Base-by-base conservation (phyloP, 2,888 invertebrate genomes). In the Ceriagrion tenellum region DNA sequence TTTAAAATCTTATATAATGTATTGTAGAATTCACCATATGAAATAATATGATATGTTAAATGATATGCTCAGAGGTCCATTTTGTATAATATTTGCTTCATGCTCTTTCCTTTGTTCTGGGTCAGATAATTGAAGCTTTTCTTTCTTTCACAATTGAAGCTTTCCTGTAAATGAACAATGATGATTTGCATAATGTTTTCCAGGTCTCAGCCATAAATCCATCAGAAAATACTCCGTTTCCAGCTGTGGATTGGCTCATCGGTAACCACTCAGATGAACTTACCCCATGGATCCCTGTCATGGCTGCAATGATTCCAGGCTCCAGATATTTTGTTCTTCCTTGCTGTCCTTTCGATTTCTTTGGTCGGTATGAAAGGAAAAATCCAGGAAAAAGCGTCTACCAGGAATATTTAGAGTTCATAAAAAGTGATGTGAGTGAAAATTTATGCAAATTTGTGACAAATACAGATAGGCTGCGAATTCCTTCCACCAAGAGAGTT, bases 201-300 rank as follows among this genome's bases (percentile, higher is more conserved):
- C 96, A 98, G 98, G 98, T 98, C 96, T 97, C 97, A 96, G 97
- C 98, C 6, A 97, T 99, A 95, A 97, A 97, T 95, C 98, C 98
- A 93, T 98, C 98, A 20, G 97, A 98, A 95, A 96, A 97, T 95
- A 97, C 97, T 95, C 96, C 98, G 89, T 99, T 98, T 96, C 98
- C 98, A 18, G 97, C 98, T n/a, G 97, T 97, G 56, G 98, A 99
- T 96, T 99, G 99, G 99, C 97, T 99, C 95, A 99, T 99, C 96
- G 99, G 99, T 95, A 99, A 99, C 97, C 99, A 99, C 97, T 99
- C 99, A 26, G 99, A 99, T 97, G 99, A 99, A 97, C 97, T 99
- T n/a, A 99, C 99, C 18, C 99, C 99, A 0, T 99, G 99, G 99
- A 98, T 99, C 96, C 99, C 99, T 40, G 98, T 99, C 0, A 98